Conservation (phyloP, 2,888 invertebrate species). For the Ferdinandea cuprea region DNA sequence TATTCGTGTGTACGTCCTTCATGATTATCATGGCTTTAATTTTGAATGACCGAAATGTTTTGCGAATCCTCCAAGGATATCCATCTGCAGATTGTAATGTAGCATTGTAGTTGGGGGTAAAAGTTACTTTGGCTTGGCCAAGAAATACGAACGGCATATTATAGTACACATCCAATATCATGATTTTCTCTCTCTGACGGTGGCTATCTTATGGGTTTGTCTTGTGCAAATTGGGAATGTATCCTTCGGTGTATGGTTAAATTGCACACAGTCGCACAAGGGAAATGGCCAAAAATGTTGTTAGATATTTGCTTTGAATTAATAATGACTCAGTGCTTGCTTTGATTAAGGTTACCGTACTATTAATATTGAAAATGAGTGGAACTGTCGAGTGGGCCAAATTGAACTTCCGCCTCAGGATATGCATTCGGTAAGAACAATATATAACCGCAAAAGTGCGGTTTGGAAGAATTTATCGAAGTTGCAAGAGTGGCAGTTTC, state of each 20-base stretch:
- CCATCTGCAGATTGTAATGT: constrained; percentile 44
- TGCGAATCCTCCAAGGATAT: constrained; percentile 69
- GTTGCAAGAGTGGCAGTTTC: background rate
- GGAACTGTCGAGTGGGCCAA: constrained; percentile 39
- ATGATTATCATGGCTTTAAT: constrained; percentile 69
- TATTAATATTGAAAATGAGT: constrained; percentile 59
- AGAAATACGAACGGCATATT: constrained; percentile 15
- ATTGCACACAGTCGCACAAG: constrained; percentile 10
- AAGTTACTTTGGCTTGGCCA: constrained; percentile 34
- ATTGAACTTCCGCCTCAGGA: constrained; percentile 51
- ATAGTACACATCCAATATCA: constrained; percentile 12
- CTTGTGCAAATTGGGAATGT: constrained; percentile 64
- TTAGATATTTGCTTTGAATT: constrained; percentile 75
- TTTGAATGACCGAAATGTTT: constrained; percentile 74
- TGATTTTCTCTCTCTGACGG: constrained; percentile 14
- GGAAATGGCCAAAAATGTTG: constrained; percentile 20
- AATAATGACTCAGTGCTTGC: constrained; percentile 75
- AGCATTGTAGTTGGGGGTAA: constrained; percentile 19
- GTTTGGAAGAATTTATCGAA: background rate
- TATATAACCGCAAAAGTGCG: constrained; percentile 20
- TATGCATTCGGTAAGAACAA: constrained; percentile 20
- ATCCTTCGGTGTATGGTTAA: constrained; percentile 57
- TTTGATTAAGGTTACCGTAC: constrained; percentile 75
- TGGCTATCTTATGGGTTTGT: constrained; percentile 67
- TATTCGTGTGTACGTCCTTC: constrained; percentile 56